These are phyloP conservation scores for Salvator merianae DNA, from an alignment of 2,113 vertebrate genomes.

Conservation along the genomic window DNA sequence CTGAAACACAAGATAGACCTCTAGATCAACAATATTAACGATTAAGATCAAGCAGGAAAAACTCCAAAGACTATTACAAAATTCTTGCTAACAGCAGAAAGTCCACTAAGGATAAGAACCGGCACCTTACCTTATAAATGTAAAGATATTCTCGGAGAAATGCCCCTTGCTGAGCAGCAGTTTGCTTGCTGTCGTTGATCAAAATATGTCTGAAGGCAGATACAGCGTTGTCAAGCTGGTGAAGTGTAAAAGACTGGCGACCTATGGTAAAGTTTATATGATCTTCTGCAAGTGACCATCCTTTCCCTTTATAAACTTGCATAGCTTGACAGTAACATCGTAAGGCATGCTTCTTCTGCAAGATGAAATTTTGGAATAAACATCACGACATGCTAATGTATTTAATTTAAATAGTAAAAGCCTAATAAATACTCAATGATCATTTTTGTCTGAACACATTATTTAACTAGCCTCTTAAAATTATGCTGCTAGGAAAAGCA, in stretches of 20 bases:
- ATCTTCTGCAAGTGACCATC: slow-evolving; percentile 96
- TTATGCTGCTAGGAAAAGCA: background rate
- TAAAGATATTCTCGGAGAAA: slow-evolving; percentile 97
- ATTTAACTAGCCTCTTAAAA: background rate
- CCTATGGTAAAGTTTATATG: slow-evolving; percentile 99
- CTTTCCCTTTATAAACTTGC: slow-evolving; percentile 96
- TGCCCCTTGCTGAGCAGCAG: slow-evolving; percentile 90
- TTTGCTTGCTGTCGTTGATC: slow-evolving; percentile 93
- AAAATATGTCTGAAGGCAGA: slow-evolving; percentile 94
- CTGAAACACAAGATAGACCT: no score
- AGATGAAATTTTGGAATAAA: slow-evolving; percentile 22
- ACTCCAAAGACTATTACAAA: background rate
- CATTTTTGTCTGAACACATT: background rate
- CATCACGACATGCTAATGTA: background rate
- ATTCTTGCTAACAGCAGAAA: background rate
- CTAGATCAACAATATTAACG: background rate
- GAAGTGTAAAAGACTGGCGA: slow-evolving; percentile 92
- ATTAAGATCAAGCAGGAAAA: background rate
- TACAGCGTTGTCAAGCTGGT: slow-evolving; percentile 88
- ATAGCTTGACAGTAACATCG: slow-evolving; percentile 98
- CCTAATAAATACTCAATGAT: background rate
- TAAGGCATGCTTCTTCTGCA: slow-evolving; percentile 91
- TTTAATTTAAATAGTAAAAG: background rate
- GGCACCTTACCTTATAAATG: slow-evolving; percentile 86
- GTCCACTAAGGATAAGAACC: background rate